Percentiles rank a stretch among this genome's conserved stretches.
Conservation (phyloP, 2,797 vertebrate genomes). For the Mus spretus region DNA sequence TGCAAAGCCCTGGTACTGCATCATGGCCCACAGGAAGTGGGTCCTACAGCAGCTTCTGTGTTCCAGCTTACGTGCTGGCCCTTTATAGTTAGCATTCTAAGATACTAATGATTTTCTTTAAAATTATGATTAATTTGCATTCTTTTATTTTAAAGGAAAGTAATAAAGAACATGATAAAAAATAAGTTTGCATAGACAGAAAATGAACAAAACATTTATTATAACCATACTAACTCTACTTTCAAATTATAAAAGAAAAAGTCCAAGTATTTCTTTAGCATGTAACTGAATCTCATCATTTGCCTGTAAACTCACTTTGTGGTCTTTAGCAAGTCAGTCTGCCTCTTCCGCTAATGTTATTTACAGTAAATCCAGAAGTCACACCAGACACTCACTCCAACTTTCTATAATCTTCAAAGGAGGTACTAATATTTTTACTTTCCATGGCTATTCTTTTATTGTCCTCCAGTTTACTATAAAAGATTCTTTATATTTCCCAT, state of each 20-base stretch:
- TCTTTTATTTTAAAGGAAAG: slow-evolving; percentile 58
- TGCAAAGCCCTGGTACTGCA: slow-evolving; percentile 34
- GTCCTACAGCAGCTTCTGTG: neutral
- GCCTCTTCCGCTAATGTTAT: slow-evolving; percentile 38
- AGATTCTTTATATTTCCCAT: neutral
- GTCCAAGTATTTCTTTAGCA: neutral
- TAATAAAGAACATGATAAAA: slow-evolving; percentile 56
- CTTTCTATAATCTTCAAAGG: neutral
- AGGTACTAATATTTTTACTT: slow-evolving; percentile 25
- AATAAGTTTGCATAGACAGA: neutral
- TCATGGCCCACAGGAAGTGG: neutral
- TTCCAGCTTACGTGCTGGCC: neutral
- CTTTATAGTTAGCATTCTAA: slow-evolving; percentile 24
- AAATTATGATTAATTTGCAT: slow-evolving; percentile 49
- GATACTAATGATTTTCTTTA: slow-evolving; percentile 43
- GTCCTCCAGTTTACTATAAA: slow-evolving; percentile 28
- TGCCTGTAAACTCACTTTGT: slow-evolving; percentile 27
- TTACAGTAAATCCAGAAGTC: slow-evolving; percentile 22
- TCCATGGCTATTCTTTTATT: slow-evolving; percentile 17
- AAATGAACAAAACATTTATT: slow-evolving; percentile 46
- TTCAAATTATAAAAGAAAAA: slow-evolving; percentile 58
- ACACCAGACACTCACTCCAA: slow-evolving; percentile 40
- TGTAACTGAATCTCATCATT: neutral
- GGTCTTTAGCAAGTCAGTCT: slow-evolving; percentile 21
- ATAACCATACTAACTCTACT: slow-evolving; percentile 36